Percentiles rank a stretch among this genome's conserved stretches.
phyloP scores from a whole-genome alignment of 1,140 invertebrate genomes.

The Ceratosolen solmsi region DNA sequence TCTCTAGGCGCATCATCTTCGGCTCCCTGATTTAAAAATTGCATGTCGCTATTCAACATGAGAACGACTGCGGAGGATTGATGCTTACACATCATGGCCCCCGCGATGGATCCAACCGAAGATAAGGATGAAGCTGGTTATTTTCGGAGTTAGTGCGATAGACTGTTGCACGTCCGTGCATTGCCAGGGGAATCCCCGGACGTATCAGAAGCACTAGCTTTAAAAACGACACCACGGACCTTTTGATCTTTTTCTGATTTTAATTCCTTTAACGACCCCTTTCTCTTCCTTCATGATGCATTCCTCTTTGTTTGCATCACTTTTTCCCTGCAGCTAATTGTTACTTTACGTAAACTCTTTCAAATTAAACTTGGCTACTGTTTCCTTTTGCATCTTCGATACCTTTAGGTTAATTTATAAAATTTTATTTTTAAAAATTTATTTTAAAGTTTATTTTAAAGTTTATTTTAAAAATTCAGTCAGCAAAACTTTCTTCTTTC shows the following conservation, averaged over 20 bases:
- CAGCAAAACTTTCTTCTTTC: neutral
- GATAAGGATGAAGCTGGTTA: conserved; percentile 61
- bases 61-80: neutral
- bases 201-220: neutral
- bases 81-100: too few relatives aligned
- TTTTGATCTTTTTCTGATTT: conserved; percentile 69
- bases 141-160: conserved; percentile 57
- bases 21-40: neutral
- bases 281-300: neutral
- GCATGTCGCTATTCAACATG: conserved; percentile 3
- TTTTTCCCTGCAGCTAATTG: neutral
- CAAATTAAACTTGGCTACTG: neutral
- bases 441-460: too few relatives aligned
- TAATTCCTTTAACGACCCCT: conserved; percentile 65
- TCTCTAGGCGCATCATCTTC: neutral
- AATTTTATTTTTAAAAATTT: too few relatives aligned
- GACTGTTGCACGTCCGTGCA: conserved; percentile 31
- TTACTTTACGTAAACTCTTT: neutral
- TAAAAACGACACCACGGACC: conserved; percentile 53
- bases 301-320: neutral
- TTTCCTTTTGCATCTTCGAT: neutral
- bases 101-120: conserved; percentile 56
- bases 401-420: neutral
- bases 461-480: conserved; percentile 9
- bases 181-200: neutral